Evolutionary conservation across 2,888 invertebrate species (phyloP).

Genomic region (Mythimna loreyi): DNA sequence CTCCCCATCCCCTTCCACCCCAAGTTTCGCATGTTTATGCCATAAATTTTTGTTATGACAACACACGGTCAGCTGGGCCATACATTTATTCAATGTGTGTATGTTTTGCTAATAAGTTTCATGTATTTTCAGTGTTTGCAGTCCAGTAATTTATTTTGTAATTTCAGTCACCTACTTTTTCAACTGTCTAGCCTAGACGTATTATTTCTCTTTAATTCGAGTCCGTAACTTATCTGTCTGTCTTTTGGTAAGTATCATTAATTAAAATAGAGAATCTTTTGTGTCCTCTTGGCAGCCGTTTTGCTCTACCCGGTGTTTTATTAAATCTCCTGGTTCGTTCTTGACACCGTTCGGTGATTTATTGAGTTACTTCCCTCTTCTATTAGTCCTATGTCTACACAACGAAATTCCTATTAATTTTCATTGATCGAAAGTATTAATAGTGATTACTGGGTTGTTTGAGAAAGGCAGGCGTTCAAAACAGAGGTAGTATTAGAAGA

Average conservation of each 20-base stretch:
- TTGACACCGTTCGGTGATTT: slow-evolving; percentile 61
- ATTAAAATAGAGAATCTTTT: slow-evolving; percentile 65
- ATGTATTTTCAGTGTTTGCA: slow-evolving; percentile 1
- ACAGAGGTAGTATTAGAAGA: slow-evolving; percentile 43
- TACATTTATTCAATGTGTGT: slow-evolving; percentile 45
- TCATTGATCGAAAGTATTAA: slow-evolving; percentile 20
- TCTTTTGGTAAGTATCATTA: slow-evolving; percentile 62
- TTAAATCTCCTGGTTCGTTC: slow-evolving; percentile 63
- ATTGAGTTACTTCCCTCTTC: slow-evolving; percentile 54
- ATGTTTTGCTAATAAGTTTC: slow-evolving; percentile 45
- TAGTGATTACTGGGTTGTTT: slow-evolving; percentile 2
- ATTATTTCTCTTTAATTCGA: slow-evolving; percentile 44
- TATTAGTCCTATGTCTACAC: slow-evolving; percentile 33
- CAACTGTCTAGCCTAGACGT: slow-evolving; percentile 10
- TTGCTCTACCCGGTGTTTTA: slow-evolving; percentile 52
- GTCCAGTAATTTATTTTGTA: slow-evolving; percentile 17
- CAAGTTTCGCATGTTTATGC: slow-evolving; percentile 79
- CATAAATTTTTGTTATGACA: slow-evolving; percentile 80
- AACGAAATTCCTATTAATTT: slow-evolving; percentile 39
- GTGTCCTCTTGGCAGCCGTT: slow-evolving; percentile 49
- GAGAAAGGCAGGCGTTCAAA: slow-evolving; percentile 7
- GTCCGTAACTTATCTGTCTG: slow-evolving; percentile 58
- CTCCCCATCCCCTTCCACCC: slow-evolving; percentile 70
- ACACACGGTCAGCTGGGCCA: slow-evolving; percentile 81
- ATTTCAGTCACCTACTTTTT: slow-evolving; percentile 25